phyloP scores from a whole-genome alignment of 1,140 invertebrate genomes.

The Trachymyrmex septentrionalis region DNA sequence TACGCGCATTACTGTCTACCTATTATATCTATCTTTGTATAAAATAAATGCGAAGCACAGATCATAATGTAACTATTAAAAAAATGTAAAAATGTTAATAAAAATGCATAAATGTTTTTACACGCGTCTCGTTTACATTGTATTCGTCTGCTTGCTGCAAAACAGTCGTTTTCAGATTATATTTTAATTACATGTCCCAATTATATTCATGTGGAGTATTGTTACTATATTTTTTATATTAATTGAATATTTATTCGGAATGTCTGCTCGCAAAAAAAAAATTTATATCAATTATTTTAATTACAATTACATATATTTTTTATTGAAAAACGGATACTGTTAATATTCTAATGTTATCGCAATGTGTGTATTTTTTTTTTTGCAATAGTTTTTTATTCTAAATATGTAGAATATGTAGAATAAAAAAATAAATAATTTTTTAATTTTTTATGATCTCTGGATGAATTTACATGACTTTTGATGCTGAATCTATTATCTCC shows the following conservation, averaged over 20 bases:
- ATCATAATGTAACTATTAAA: slow-evolving; percentile 81
- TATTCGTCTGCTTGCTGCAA: background rate
- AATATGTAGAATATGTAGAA: no score
- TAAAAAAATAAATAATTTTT: no score
- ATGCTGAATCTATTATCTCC: no score
- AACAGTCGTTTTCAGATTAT: background rate
- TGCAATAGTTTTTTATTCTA: no score
- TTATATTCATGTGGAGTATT: background rate
- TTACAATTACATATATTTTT: background rate
- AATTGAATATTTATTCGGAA: background rate
- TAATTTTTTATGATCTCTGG: no score
- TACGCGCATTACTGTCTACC: slow-evolving; percentile 74
- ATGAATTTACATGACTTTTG: no score
- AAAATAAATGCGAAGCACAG: slow-evolving; percentile 80
- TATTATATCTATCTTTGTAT: slow-evolving; percentile 81
- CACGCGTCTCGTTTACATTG: slow-evolving; percentile 22
- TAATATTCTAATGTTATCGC: no score
- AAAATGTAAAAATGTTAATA: slow-evolving; percentile 84
- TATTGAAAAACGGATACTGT: background rate
- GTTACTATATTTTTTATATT: background rate
- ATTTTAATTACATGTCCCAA: background rate
- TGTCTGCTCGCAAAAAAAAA: background rate
- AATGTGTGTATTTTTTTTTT: background rate
- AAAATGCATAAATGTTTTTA: slow-evolving; percentile 84
- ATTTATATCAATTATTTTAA: background rate